Base-by-base conservation (phyloP, 2,797 vertebrate genomes). In the Gambusia yucatana region DNA sequence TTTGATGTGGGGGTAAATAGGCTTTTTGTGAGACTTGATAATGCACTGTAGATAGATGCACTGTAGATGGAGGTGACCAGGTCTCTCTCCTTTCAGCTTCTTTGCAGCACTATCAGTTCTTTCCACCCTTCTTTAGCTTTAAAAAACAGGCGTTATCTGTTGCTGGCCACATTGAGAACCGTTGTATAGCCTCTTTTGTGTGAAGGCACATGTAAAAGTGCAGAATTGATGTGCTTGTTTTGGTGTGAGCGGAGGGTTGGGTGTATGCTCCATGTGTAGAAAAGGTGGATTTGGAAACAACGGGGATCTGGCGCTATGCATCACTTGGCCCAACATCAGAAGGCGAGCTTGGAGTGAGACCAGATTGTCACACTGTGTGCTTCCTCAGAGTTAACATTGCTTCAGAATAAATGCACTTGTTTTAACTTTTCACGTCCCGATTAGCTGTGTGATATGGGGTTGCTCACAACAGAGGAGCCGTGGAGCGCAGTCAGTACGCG, bases 161-260 rank as follows among this genome's bases (percentile, higher is more conserved):
- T 74, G 48, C 83, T 28, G 78, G 86, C 84, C 93, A 94, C 90
- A 93, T 88, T 90, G 90, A 93, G 85, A 88, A 76, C 80, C 77
- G 79, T 91, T 87, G 87, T 80, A 79, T 77, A 72, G 75, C 72
- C 46, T 85, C 77, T 88, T 80, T 25, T 90, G 77, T 85, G 85
- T 69, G 52, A 3, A 71, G 82, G 80, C 71, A 63, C 80, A 84
- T 71, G 85, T 77, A 80, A 55, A 81, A 43, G 81, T 78, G 82
- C 77, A 47, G 69, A 74, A 78, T 77, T 84, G 77, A 71, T 47
- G 78, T 52, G 75, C 48, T 16, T 83, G 70, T 82, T 41, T 69
- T n/a, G 77, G 36, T 57, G 55, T 77, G 74, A 59, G 76, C 57
- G 52, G 22, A 44, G 65, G 72, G 52, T 73, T 59, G 71, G 0